Base-by-base conservation (phyloP, 2,888 invertebrate species). In the Pyralis farinalis region DNA sequence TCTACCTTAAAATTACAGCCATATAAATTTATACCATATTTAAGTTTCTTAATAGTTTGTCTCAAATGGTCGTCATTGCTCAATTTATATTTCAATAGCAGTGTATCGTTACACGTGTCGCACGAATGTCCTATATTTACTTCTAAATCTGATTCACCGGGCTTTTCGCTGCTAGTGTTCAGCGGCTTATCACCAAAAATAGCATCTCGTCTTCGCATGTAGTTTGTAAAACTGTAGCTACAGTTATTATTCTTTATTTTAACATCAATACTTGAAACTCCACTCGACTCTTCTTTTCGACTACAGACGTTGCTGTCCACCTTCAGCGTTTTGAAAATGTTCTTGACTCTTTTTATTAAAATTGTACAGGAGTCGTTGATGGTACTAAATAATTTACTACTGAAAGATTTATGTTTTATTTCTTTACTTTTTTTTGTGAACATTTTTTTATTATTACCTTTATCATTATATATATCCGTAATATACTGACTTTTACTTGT, bases 1-100 rank as follows among this genome's bases (percentile, higher is more conserved):
- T 16, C 38, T 53, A 85, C 89, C 79, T 84, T 84, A 49, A 89
- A 89, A 62, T 89, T 73, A 42, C 89, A 89, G 6, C 89, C 89
- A 41, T 82, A 88, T 34, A 85, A 53, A 44, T 86, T 79, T 22
- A 89, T 80, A n/a, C 86, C 89, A 16, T 75, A 44, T 55, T 86
- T 88, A 2, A 89, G 67, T 51, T 79, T 85, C 34, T 74, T 75
- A 1, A 88, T 55, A 4, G 82, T 83, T 39, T 59, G 51, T 46
- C 70, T 77, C 20, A 86, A 58, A 28, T 69, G 53, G 7, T 63
- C 58, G 42, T 86, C 68, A 11, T 65, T 63, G 8, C 41, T 44
- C 21, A 82, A 44, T 60, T 86, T 87, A 0, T 60, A 51, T 55
- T 67, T 72, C 4, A 85, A 53, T 1, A 55, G 36, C 1, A 55